Evolutionary conservation across 2,113 vertebrate species (phyloP), one percentile per base, ranked within the genome.

Genomic region (Tor tambroides): DNA sequence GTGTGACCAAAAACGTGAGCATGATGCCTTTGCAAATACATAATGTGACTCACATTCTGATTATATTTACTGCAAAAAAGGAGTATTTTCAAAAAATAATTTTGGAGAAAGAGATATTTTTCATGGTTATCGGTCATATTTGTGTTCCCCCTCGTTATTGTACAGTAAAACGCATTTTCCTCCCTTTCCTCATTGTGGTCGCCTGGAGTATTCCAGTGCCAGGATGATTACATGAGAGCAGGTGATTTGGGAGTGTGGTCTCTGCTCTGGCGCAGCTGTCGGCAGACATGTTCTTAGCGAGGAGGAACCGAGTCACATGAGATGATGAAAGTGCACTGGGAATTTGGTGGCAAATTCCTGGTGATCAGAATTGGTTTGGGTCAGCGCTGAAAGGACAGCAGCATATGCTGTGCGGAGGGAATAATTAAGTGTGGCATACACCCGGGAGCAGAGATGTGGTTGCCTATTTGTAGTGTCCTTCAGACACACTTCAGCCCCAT

Each of bases 351-450:
- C 83, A 83, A 30, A 23, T 74, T 78, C 80, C 79, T 83, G 86
- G 78, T 79, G 61, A 41, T 83, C 80, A 56, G 71, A 61, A 81
- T 15, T 63, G 71, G 80, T 84, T 63, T 49, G 56, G 87, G 87
- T 86, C 84, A 87, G 41, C 17, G 61, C 80, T 35, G 67, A 83
- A 88, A 82, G 86, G 76, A 85, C 86, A 74, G 61, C 30, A 72
- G 65, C 80, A 85, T 88, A 86, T 84, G 72, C 54, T 28, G 80
- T 83, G 74, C 56, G 65, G 76, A 71, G 77, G 69, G 84, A 85
- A 51, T 89, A 86, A 89, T 89, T 89, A 88, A 85, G 49, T 46
- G 46, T 67, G 81, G 71, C 75, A 46, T 72, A 56, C 72, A 71
- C 85, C 32, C n/a, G 43, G 65, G 80, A 65, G 80, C 2, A 15